Evolutionary conservation across 2,113 vertebrate species (phyloP).

Genomic region (Muntiacus reevesi): DNA sequence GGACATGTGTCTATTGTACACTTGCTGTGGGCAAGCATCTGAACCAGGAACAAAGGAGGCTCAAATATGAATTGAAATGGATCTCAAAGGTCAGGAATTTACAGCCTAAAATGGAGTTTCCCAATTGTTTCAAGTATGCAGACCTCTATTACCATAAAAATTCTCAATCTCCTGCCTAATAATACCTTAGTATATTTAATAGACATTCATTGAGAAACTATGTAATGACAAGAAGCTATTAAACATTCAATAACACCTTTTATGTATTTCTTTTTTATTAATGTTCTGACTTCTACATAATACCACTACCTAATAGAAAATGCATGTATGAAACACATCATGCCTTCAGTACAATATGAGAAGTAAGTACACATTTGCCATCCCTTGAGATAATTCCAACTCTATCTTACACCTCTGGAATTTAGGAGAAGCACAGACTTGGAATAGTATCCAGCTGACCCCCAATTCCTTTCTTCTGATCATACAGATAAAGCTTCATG

Average conservation of each 20-base stretch:
- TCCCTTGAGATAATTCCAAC: background rate
- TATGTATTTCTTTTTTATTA: background rate
- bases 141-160: background rate
- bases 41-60: background rate
- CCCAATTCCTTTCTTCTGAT: background rate
- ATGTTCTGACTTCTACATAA: background rate
- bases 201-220: conserved; percentile 19
- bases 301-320: background rate
- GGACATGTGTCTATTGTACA: background rate
- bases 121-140: background rate
- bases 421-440: background rate
- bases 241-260: background rate
- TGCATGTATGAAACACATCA: background rate
- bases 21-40: background rate
- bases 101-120: background rate
- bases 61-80: background rate
- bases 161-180: background rate
- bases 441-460: background rate
- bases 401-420: background rate
- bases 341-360: background rate
- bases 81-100: background rate
- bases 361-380: background rate
- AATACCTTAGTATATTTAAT: background rate
- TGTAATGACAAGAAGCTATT: background rate
- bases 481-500: background rate